Evolutionary conservation across 2,888 invertebrate species (phyloP).

Genomic region (Pristionchus entomophagus): DNA sequence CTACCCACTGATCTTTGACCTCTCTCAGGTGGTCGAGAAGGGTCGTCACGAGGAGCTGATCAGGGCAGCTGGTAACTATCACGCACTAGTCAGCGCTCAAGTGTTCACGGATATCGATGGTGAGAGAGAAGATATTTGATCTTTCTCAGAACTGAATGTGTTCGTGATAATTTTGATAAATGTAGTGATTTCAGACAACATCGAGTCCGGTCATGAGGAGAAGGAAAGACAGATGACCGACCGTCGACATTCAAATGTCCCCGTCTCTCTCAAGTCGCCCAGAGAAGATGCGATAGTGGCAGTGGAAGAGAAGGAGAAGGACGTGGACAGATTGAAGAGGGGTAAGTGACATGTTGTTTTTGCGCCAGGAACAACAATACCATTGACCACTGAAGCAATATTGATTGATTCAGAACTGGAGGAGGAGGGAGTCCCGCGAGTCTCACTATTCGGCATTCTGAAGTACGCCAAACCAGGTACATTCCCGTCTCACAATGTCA

Average conservation of each 20-base stretch:
- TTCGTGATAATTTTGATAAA: not conserved
- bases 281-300: not conserved
- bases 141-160: not conserved
- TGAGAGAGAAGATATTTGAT: not conserved
- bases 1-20: not conserved
- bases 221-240: not conserved
- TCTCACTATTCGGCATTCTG: slow-evolving; percentile 39
- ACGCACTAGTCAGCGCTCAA: slow-evolving; percentile 77
- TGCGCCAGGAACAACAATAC: not conserved
- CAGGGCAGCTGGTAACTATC: slow-evolving; percentile 82
- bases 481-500: not conserved
- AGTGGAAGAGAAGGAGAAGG: slow-evolving; percentile 19
- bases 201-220: not conserved
- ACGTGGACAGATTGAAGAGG: not conserved
- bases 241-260: not conserved
- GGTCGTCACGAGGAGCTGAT: slow-evolving; percentile 84
- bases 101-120: slow-evolving; percentile 46
- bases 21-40: slow-evolving; percentile 79
- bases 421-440: slow-evolving; percentile 29
- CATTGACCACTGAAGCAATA: not conserved
- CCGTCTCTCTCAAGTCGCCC: slow-evolving; percentile 1
- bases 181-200: not conserved
- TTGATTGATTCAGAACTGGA: slow-evolving; percentile 41
- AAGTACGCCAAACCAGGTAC: slow-evolving; percentile 14
- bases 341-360: not conserved